Percentiles rank a stretch among this genome's conserved stretches.
Evolutionary conservation across 2,797 vertebrate species (phyloP).

Genomic region (Lagothrix lagotricha): DNA sequence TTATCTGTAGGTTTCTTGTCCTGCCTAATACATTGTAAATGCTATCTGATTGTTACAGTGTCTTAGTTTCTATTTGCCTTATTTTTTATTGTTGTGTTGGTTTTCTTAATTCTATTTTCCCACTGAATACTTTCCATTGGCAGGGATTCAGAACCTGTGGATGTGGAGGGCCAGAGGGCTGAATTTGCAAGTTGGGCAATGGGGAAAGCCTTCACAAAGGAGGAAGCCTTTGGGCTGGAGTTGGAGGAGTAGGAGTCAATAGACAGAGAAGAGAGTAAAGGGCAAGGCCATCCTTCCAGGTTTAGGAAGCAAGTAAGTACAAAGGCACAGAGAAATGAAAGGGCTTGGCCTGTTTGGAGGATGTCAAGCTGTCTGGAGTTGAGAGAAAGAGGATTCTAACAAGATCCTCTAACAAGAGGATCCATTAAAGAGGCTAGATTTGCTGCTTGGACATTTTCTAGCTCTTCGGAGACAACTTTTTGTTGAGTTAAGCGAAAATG

Average conservation of each 20-base stretch:
- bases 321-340: background rate
- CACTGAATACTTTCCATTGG: background rate
- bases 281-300: background rate
- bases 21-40: background rate
- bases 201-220: background rate
- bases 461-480: slow-evolving; percentile 72
- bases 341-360: background rate
- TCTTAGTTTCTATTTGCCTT: background rate
- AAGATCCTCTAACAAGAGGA: slow-evolving; percentile 66
- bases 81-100: background rate
- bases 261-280: background rate
- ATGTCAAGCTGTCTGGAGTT: background rate
- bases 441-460: slow-evolving; percentile 69
- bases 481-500: slow-evolving; percentile 79
- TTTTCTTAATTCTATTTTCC: background rate
- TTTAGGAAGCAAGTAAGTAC: background rate
- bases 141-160: background rate
- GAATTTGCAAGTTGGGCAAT: background rate
- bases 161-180: background rate
- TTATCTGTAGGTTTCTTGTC: background rate
- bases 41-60: background rate
- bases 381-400: slow-evolving; percentile 39
- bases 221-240: background rate
- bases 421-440: slow-evolving; percentile 61
- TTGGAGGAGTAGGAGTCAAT: background rate